Conservation (phyloP, 2,113 vertebrate species). For the western clawed frog (Xenopus tropicalis) region UCB_Xtro_10.0 CM004449.2:46499001-46499500, state of each 20-base stretch:
- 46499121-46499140: too few relatives aligned
- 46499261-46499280: conserved; percentile 35
- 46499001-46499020: too few relatives aligned
- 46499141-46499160: background rate
- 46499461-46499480: conserved; percentile 7
- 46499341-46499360: conserved; percentile 37
- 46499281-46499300: conserved; percentile 35
- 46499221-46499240: conserved; percentile 21
- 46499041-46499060: too few relatives aligned
- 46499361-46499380: conserved; percentile 15
- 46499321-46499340: conserved; percentile 28
- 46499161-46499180: background rate
- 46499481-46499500: conserved; percentile 10
- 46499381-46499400: conserved; percentile 33
- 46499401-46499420: conserved; percentile 14
- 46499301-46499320: conserved; percentile 17
- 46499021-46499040: too few relatives aligned
- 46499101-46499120: too few relatives aligned
- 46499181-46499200: too few relatives aligned
- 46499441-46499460: background rate
- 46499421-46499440: conserved; percentile 11
- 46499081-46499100: too few relatives aligned
- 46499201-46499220: too few relatives aligned
- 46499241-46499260: background rate
- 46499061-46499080: too few relatives aligned